phyloP scores from a whole-genome alignment of 1,140 invertebrate species.

The Lepidotrigona ventralis region DNA sequence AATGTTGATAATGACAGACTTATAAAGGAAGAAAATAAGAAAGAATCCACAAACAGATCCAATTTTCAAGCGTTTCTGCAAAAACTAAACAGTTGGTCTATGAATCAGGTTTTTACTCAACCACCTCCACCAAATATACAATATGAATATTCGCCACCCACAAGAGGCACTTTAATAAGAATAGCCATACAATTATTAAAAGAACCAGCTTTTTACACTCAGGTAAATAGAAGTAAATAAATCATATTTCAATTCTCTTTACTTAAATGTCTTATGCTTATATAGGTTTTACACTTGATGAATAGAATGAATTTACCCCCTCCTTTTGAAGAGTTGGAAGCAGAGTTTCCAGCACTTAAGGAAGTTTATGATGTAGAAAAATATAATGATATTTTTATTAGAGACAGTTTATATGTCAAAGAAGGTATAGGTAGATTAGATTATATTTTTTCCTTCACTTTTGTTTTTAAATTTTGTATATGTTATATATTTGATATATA shows the following conservation, averaged over 20 bases:
- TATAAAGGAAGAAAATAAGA: slow-evolving; percentile 52
- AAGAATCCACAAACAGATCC: slow-evolving; percentile 66
- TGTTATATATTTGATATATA: not conserved
- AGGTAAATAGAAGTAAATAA: slow-evolving; percentile 72
- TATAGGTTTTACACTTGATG: slow-evolving; percentile 93
- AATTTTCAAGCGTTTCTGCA: slow-evolving; percentile 85
- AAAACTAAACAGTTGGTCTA: slow-evolving; percentile 86
- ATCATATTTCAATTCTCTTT: slow-evolving; percentile 9
- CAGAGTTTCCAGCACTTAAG: slow-evolving; percentile 73
- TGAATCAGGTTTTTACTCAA: slow-evolving; percentile 84
- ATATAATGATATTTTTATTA: slow-evolving; percentile 78
- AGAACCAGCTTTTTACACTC: slow-evolving; percentile 91
- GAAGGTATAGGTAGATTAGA: slow-evolving; percentile 66
- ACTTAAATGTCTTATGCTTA: slow-evolving; percentile 10
- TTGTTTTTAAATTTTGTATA: not conserved
- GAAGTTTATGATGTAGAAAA: slow-evolving; percentile 75
- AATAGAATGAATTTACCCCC: slow-evolving; percentile 95
- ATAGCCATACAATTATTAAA: slow-evolving; percentile 88
- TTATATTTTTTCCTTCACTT: not conserved
- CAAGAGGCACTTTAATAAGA: slow-evolving; percentile 86
- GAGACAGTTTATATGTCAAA: slow-evolving; percentile 65
- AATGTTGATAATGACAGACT: slow-evolving; percentile 47
- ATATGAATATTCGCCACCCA: slow-evolving; percentile 89
- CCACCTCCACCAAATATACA: slow-evolving; percentile 86
- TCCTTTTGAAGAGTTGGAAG: slow-evolving; percentile 86